These are phyloP conservation scores for Caenorhabditis drosophilae DNA, from an alignment of 2,888 invertebrate species.

Conservation along the genomic window DNA sequence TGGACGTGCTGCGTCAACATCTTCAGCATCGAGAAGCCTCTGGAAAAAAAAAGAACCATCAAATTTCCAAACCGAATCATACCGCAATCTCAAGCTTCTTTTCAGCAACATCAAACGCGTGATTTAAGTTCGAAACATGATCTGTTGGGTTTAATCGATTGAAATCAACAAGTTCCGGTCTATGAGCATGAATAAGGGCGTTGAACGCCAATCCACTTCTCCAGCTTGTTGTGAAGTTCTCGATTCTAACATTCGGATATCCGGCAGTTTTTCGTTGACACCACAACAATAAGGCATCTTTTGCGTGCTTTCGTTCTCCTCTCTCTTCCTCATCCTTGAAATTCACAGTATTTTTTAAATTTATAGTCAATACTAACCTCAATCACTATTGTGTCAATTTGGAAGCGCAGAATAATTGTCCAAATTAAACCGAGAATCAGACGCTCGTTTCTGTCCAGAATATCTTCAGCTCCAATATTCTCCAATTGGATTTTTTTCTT, in stretches of 20 bases:
- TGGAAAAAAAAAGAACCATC: not conserved
- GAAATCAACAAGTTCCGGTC: conserved; percentile 84
- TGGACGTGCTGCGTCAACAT: conserved; percentile 82
- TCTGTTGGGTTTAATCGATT: conserved; percentile 79
- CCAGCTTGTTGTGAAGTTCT: conserved; percentile 82
- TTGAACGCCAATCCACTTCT: conserved; percentile 95
- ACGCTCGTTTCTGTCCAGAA: conserved; percentile 95
- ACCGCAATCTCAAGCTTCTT: conserved; percentile 86
- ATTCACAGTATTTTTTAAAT: not conserved
- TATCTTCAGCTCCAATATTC: conserved; percentile 98
- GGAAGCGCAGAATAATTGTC: conserved; percentile 98
- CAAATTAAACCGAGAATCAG: conserved; percentile 96
- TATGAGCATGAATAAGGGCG: conserved; percentile 94
- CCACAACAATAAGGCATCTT: conserved; percentile 96
- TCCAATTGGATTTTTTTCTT: conserved; percentile 77
- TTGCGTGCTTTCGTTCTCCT: conserved; percentile 96
- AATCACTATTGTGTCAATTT: conserved; percentile 97
- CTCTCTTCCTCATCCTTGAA: conserved; percentile 89
- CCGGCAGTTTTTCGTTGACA: conserved; percentile 97
- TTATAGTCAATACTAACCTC: conserved; percentile 75
- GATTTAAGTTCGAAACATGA: conserved; percentile 93
- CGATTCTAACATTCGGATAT: conserved; percentile 74
- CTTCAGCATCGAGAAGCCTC: conserved; percentile 88
- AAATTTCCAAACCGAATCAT: not conserved
- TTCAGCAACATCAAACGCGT: conserved; percentile 94